phyloP scores from a whole-genome alignment of 2,113 vertebrate genomes.

The Sprattus sprattus region DNA sequence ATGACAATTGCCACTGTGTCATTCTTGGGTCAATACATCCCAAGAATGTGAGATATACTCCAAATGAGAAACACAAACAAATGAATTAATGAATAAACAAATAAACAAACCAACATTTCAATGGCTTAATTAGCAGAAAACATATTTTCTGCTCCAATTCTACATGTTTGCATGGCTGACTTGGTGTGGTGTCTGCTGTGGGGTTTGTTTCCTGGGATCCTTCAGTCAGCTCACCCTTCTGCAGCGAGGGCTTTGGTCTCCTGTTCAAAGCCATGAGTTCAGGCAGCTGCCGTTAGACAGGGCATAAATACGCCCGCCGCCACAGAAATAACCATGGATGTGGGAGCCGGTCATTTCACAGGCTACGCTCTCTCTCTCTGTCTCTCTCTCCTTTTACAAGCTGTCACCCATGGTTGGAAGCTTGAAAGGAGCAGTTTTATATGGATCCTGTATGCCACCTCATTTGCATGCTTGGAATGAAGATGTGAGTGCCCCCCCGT shows the following conservation, averaged over 20 bases:
- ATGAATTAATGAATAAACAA: neutral
- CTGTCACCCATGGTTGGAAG: conserved; percentile 8
- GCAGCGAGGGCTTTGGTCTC: conserved; percentile 1
- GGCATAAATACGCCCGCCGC: neutral
- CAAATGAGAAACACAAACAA: neutral
- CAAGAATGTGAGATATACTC: neutral
- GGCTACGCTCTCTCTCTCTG: neutral
- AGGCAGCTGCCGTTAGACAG: conserved; percentile 8
- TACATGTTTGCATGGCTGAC: neutral
- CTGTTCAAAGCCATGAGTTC: conserved; percentile 1
- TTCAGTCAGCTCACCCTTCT: neutral
- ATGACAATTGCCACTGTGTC: neutral
- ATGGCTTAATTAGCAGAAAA: neutral
- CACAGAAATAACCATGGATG: neutral
- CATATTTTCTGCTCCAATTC: neutral
- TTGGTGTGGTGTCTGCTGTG: neutral
- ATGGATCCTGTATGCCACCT: neutral
- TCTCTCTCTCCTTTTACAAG: neutral
- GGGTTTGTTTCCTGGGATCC: neutral
- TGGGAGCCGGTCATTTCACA: neutral
- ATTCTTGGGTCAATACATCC: neutral
- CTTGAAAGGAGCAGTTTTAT: conserved; percentile 10
- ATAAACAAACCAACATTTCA: neutral
- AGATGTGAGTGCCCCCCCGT: neutral
- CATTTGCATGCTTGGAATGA: neutral